These are phyloP conservation scores for Yponomeuta evonymella DNA, from an alignment of 2,888 invertebrate species.

Conservation along the genomic window DNA sequence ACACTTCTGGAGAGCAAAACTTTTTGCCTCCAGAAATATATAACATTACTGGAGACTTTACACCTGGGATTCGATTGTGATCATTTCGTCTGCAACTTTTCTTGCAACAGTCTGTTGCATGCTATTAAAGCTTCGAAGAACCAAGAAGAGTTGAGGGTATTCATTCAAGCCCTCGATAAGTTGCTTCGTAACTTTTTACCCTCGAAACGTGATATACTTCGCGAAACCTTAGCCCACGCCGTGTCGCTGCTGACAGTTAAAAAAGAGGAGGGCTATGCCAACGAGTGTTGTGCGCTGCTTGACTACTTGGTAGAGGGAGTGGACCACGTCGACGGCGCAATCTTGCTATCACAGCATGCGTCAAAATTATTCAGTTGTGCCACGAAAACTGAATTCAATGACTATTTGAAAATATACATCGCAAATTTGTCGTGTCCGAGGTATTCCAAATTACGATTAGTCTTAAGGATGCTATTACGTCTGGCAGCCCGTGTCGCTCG, in stretches of 20 bases:
- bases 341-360: constrained; percentile 34
- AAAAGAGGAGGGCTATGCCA: constrained; percentile 41
- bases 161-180: constrained; percentile 55
- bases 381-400: constrained; percentile 36
- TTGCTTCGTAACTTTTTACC: constrained; percentile 62
- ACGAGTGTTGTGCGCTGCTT: constrained; percentile 56
- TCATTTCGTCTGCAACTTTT: constrained; percentile 73
- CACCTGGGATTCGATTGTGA: constrained; percentile 60
- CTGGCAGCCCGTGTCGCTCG: no score
- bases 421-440: constrained; percentile 47
- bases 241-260: constrained; percentile 70
- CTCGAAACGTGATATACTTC: constrained; percentile 51
- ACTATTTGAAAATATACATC: constrained; percentile 43
- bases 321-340: constrained; percentile 49
- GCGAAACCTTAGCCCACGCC: constrained; percentile 66
- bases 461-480: no score
- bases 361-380: constrained; percentile 29
- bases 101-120: constrained; percentile 70
- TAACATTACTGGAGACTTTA: constrained; percentile 65
- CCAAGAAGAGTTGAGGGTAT: constrained; percentile 39
- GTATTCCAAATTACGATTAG: constrained; percentile 30
- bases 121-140: constrained; percentile 57
- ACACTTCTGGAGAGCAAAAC: constrained; percentile 69
- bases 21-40: constrained; percentile 73
- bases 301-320: constrained; percentile 60